Evolutionary conservation across 2,113 vertebrate genomes (phyloP).

Genomic region (Vidua macroura): DNA sequence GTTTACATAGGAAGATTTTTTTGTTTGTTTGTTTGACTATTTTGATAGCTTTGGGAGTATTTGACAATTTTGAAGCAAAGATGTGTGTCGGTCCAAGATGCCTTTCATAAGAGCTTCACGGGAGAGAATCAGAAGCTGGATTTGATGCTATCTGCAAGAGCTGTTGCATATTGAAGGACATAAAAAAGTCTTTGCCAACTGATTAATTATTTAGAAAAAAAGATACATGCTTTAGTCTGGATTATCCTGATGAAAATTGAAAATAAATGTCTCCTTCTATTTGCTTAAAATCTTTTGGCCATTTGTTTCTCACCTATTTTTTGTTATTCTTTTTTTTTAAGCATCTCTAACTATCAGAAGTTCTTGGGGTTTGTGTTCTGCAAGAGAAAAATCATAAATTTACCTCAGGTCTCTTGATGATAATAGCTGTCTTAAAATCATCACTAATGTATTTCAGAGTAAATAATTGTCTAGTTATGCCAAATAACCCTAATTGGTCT

Average conservation of each 20-base stretch:
- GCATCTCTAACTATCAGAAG: neutral
- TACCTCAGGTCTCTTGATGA: neutral
- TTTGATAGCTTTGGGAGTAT: neutral
- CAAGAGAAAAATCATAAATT: neutral
- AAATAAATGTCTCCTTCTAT: neutral
- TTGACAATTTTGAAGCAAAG: neutral
- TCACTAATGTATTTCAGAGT: neutral
- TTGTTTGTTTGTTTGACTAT: neutral
- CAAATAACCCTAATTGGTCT: neutral
- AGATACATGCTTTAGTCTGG: neutral
- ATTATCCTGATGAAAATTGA: neutral
- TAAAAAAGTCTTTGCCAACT: neutral
- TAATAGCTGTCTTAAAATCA: neutral
- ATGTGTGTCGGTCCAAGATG: neutral
- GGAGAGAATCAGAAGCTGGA: neutral
- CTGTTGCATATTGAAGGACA: neutral
- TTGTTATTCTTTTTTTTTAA: neutral
- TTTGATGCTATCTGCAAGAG: neutral
- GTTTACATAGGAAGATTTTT: neutral
- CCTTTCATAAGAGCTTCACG: accelerated
- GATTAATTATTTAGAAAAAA: neutral
- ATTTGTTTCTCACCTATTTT: neutral
- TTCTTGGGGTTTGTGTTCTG: neutral
- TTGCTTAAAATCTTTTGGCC: neutral
- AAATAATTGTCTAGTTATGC: neutral